Evolutionary conservation across 2,797 vertebrate genomes (phyloP), one percentile per base, ranked within the genome.

Genomic region (Leuciscus waleckii): DNA sequence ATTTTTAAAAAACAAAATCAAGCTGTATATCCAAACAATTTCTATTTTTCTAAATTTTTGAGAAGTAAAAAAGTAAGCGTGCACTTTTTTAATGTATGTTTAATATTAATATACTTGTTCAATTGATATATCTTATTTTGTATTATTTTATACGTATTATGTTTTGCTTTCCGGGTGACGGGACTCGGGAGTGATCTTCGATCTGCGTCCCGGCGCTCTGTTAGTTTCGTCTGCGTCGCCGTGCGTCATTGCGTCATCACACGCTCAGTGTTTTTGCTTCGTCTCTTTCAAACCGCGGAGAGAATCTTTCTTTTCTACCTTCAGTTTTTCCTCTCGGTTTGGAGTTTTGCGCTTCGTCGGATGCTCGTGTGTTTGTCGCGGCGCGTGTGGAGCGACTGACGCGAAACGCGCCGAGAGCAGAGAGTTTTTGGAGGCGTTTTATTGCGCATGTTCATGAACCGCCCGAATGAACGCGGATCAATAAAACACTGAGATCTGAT

Each of bases 211-310:
- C 61, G 5, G 76, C 8, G 46, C 29, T 81, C 82, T 0, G n/a
- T 4, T 83, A 68, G 73, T 51, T 21, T 17, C 2, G 82, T 26
- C 82, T 83, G 61, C 82, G 82, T 9, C 61, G 61, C 32, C 43
- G 81, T 76, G 17, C 82, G 82, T 84, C 74, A 77, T 77, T 11
- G 61, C 82, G 82, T 83, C 82, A 84, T 69, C 35, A 56, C 32
- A 84, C 74, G 74, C 37, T 65, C 82, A 78, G 82, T 77, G 82
- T 84, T 84, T 75, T 84, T 77, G 73, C 71, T 67, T 68, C 71
- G 71, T 83, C 46, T 75, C 58, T 76, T 76, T 51, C 3, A 77
- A 69, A 41, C 73, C 32, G 46, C 63, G 82, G 73, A 68, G 46
- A 77, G 74, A 23, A 35, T 84, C 63, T 39, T n/a, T 54, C 74